Conservation (phyloP, 1,140 invertebrate species). For the Scaptomyza pallida region DNA sequence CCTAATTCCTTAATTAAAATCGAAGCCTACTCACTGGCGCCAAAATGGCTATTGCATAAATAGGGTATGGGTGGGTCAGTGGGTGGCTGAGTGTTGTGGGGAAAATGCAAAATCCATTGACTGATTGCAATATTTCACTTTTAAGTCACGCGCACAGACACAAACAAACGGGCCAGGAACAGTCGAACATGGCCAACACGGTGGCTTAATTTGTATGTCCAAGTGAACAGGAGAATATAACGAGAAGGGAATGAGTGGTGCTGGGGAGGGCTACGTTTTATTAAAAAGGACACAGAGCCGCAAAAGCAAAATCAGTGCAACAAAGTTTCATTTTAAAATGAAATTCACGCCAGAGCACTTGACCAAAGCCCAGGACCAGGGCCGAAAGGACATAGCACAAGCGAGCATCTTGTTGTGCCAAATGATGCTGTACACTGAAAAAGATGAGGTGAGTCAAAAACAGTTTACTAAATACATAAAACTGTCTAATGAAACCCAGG, state of each 20-base stretch:
- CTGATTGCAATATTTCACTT: conserved; percentile 82
- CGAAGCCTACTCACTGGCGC: conserved; percentile 65
- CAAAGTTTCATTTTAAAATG: conserved; percentile 74
- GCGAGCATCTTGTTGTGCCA: conserved; percentile 57
- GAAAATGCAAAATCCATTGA: conserved; percentile 74
- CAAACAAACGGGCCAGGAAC: conserved; percentile 45
- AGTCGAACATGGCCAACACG: conserved; percentile 40
- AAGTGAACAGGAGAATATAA: conserved; percentile 38
- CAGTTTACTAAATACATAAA: no score
- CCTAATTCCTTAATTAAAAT: conserved; percentile 82
- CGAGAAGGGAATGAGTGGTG: background rate
- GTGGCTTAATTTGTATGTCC: conserved; percentile 78
- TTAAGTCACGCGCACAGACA: conserved; percentile 57
- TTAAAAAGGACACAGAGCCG: conserved; percentile 70
- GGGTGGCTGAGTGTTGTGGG: no score
- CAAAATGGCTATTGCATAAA: conserved; percentile 9
- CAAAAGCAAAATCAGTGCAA: conserved; percentile 60
- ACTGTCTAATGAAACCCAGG: no score
- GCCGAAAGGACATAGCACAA: conserved; percentile 35
- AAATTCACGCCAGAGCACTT: conserved; percentile 68
- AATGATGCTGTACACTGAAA: conserved; percentile 46
- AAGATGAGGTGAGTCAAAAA: no score
- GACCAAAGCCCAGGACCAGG: conserved; percentile 59
- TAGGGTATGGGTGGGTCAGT: background rate
- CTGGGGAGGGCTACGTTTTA: conserved; percentile 48